Conservation (phyloP, 2,888 invertebrate genomes). For the Drosophila subquinaria region DNA sequence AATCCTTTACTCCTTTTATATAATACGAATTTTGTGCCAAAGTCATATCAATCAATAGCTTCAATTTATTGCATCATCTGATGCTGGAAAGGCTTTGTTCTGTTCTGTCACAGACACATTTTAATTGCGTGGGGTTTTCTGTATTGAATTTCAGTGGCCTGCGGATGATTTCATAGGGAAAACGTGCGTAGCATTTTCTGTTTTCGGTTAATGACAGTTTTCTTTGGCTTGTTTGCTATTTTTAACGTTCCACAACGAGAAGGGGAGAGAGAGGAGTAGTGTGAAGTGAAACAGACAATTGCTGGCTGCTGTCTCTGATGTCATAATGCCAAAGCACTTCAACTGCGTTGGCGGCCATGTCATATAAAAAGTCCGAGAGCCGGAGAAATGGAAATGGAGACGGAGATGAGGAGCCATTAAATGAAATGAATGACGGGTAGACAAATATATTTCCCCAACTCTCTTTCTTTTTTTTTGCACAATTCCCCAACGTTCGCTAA, state of each 20-base stretch:
- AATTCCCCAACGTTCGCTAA: constrained; percentile 5
- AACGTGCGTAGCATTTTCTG: constrained; percentile 1
- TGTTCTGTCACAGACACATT: constrained; percentile 7
- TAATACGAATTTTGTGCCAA: neutral
- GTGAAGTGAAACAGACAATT: constrained; percentile 29
- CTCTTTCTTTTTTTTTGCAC: neutral
- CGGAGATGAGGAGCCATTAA: constrained; percentile 25
- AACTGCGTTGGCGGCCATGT: constrained; percentile 46
- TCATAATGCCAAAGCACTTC: constrained; percentile 35
- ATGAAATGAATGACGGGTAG: constrained; percentile 25
- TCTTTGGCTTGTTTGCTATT: constrained; percentile 25
- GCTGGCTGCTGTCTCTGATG: constrained; percentile 42
- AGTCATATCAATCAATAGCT: neutral
- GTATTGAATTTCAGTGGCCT: constrained; percentile 20
- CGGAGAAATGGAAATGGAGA: neutral
- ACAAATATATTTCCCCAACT: neutral
- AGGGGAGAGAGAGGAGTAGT: neutral
- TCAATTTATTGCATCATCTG: constrained; percentile 19
- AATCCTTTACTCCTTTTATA: neutral
- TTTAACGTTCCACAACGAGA: constrained; percentile 13
- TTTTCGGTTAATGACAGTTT: constrained; percentile 26
- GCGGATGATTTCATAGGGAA: constrained; percentile 25
- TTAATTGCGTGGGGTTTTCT: neutral
- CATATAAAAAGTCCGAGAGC: neutral
- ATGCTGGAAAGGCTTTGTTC: constrained; percentile 4